A percentile compares a stretch with the other conserved stretches of the same genome.
Conservation (phyloP, 2,113 vertebrate genomes). For the Oenanthe oenanthe region DNA sequence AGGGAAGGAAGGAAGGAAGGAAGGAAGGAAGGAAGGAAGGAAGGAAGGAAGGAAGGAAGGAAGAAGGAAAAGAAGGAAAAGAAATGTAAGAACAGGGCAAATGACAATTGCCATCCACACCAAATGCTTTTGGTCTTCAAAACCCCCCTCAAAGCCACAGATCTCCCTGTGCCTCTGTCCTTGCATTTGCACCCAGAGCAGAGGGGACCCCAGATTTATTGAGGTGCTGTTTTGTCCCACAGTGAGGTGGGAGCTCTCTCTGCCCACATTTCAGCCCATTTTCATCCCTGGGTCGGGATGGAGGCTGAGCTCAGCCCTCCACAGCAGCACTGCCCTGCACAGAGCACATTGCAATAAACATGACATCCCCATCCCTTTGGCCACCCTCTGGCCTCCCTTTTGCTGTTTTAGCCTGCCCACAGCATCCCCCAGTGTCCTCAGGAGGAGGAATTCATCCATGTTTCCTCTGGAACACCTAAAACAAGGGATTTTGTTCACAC, state of each 20-base stretch:
- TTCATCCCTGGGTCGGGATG: background rate
- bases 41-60: fast-evolving
- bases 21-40: fast-evolving
- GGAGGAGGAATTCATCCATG: background rate
- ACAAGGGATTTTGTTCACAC: background rate
- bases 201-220: background rate
- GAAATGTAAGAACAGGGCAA: fast-evolving
- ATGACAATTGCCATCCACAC: background rate
- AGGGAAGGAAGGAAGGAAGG: too few relatives aligned
- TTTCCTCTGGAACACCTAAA: background rate
- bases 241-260: background rate
- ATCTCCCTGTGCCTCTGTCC: background rate
- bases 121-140: background rate
- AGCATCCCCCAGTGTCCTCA: background rate
- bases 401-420: background rate
- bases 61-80: fast-evolving
- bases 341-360: background rate
- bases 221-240: background rate
- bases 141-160: background rate
- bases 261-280: background rate
- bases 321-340: background rate
- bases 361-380: background rate
- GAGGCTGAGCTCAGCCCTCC: background rate
- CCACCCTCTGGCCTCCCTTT: background rate
- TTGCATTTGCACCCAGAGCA: background rate